Evolutionary conservation across 2,797 vertebrate genomes (phyloP).

Genomic region (Lacerta agilis): DNA sequence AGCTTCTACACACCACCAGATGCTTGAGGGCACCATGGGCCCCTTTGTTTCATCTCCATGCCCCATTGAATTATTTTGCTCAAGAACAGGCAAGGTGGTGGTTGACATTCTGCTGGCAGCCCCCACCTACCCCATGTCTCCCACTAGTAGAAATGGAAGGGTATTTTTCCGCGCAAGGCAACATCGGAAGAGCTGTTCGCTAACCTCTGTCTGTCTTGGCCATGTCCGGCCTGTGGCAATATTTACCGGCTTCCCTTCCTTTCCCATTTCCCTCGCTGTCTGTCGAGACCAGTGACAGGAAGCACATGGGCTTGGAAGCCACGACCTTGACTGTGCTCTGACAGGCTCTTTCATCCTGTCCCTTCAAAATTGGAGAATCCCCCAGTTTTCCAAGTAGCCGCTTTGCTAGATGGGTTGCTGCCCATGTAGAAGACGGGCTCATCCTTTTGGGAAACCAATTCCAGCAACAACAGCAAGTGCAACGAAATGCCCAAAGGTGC

Average conservation of each 20-base stretch:
- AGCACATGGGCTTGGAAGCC: constrained; percentile 50
- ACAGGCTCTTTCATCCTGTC: constrained; percentile 20
- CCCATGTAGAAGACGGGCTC: neutral
- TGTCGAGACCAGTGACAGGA: constrained; percentile 56
- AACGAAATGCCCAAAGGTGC: neutral
- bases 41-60: neutral
- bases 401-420: neutral
- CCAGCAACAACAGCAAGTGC: neutral
- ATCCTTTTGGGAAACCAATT: neutral
- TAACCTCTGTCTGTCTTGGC: constrained; percentile 47
- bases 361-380: neutral
- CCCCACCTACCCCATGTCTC: rapidly evolving
- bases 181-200: constrained; percentile 68
- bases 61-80: neutral
- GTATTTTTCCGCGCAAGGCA: rapidly evolving
- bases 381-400: neutral
- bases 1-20: neutral
- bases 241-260: constrained; percentile 63
- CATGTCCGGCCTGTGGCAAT: neutral
- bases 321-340: constrained; percentile 54
- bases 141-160: neutral
- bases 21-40: neutral
- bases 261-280: constrained; percentile 45
- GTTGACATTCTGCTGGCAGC: neutral
- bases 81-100: neutral